phyloP scores from a whole-genome alignment of 2,113 vertebrate species.

The Colaptes auratus region DNA sequence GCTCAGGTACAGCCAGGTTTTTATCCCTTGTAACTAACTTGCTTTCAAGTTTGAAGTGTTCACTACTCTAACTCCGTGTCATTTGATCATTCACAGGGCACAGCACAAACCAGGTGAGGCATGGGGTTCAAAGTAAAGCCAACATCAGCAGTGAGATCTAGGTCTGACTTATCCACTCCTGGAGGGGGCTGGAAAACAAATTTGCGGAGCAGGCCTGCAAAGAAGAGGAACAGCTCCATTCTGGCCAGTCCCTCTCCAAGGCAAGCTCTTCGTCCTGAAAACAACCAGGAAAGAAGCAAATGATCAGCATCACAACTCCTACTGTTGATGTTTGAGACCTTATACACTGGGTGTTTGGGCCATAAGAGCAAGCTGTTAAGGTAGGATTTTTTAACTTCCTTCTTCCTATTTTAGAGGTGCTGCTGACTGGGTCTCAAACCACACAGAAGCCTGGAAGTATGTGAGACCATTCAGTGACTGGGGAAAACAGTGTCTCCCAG shows the following conservation, averaged over 20 bases:
- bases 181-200: slow-evolving; percentile 75
- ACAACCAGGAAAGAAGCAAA: neutral
- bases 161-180: slow-evolving; percentile 67
- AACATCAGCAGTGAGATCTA: slow-evolving; percentile 73
- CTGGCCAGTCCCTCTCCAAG: slow-evolving; percentile 79
- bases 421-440: neutral
- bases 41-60: neutral
- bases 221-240: slow-evolving; percentile 83
- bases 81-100: slow-evolving; percentile 11
- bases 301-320: neutral
- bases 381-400: neutral
- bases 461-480: neutral
- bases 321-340: neutral
- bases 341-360: neutral
- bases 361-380: neutral
- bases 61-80: neutral
- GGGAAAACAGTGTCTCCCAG: neutral
- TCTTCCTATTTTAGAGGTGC: neutral
- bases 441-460: neutral
- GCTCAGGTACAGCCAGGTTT: neutral
- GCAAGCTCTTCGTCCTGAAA: slow-evolving; percentile 76
- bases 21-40: neutral
- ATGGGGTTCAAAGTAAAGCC: slow-evolving; percentile 75
- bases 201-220: slow-evolving; percentile 74
- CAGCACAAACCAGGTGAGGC: slow-evolving; percentile 76